Evolutionary conservation across 2,797 vertebrate species (phyloP), one percentile per base, ranked within the genome.

Genomic region (Manis pentadactyla): DNA sequence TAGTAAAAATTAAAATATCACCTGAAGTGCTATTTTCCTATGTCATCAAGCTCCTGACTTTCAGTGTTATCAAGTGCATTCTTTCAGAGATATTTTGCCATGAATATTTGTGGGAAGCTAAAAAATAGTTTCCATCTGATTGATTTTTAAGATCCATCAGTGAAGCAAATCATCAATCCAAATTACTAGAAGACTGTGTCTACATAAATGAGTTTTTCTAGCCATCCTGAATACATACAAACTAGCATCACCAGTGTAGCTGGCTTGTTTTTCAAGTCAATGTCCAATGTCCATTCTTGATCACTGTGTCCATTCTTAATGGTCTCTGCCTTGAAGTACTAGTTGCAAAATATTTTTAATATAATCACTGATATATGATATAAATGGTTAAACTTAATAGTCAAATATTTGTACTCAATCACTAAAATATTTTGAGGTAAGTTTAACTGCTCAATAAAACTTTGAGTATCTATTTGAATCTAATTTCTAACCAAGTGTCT

Each of bases 71-170:
- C 5, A 90, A 82, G 4, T 75, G 13, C 4, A 68, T 90, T 49
- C 59, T 87, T 42, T 46, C 49, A 87, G 61, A 78, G 49, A 84
- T 63, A 93, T 87, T 96, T 91, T 97, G 42, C 42, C 57, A 81
- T 85, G 88, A 96, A 77, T 81, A 93, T 74, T 84, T 90, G n/a
- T 91, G 21, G 29, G 5, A 59, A 64, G 79, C 51, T 97, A 94
- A 93, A 95, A 95, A 94, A 95, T 93, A 97, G 49, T 69, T 94
- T 92, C 31, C 17, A 84, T 53, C 74, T 93, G 82, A 97, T 91
- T 94, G 84, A 94, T 57, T 95, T 94, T 97, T 90, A 94, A 94
- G 90, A 93, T 97, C 95, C 68, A 96, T 93, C 88, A 95, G 59
- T 66, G 92, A 97, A 96, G 46, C 66, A 94, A 93, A 96, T 95